These are phyloP conservation scores for Sporophila hypoxantha DNA, from an alignment of 2,113 vertebrate genomes.

Conservation along the genomic window DNA sequence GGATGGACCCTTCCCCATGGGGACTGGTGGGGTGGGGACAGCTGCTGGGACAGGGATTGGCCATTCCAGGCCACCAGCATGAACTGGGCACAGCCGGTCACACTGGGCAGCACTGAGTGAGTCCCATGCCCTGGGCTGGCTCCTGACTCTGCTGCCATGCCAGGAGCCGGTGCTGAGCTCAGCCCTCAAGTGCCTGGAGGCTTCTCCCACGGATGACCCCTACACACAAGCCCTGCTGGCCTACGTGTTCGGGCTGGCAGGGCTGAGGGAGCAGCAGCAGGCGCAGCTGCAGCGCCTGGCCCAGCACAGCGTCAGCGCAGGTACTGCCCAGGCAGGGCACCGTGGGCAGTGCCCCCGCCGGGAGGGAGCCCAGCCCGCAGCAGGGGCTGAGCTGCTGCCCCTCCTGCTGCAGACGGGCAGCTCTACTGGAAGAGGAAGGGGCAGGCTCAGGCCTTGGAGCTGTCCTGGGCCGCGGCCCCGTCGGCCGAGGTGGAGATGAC, in stretches of 20 bases:
- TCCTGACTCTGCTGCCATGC: accelerated
- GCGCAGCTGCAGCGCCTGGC: not conserved
- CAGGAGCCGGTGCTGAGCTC: not conserved
- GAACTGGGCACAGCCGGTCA: accelerated
- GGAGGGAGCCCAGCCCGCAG: accelerated
- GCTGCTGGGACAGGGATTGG: not conserved
- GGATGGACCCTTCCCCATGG: not conserved
- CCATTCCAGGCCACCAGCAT: not conserved
- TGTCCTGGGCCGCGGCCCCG: accelerated
- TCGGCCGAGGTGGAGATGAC: constrained; percentile 22
- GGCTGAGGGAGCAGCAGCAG: not conserved
- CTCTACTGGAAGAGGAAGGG: constrained; percentile 19
- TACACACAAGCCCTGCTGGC: not conserved
- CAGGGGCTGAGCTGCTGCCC: not conserved
- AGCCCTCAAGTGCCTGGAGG: constrained; percentile 28
- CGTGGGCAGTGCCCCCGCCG: accelerated
- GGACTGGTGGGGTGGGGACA: not conserved
- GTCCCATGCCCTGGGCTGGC: not conserved
- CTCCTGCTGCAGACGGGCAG: not conserved
- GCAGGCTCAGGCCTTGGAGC: not conserved
- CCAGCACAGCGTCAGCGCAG: not conserved
- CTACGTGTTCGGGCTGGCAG: constrained; percentile 1
- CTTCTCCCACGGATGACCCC: not conserved
- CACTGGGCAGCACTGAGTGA: not conserved
- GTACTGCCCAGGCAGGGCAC: not conserved